Percentiles rank a stretch among this genome's conserved stretches.
Evolutionary conservation across 1,140 invertebrate species (phyloP).

Genomic region (Triops longicaudatus): DNA sequence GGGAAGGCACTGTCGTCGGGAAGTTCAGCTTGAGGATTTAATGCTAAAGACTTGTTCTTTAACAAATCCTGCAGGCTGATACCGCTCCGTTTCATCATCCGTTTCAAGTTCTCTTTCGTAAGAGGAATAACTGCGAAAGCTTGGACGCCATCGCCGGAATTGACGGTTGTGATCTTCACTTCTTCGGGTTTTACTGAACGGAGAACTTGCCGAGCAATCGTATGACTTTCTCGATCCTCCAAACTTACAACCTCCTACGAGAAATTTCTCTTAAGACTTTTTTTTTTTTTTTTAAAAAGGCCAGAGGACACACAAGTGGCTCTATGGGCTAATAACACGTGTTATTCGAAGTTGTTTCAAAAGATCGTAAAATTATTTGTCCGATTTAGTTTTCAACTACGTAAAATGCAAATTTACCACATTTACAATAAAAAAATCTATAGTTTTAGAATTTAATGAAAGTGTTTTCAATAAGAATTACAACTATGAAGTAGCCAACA

Average conservation of each 20-base stretch:
- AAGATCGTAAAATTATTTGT: no score
- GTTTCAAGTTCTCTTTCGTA: slow-evolving; percentile 24
- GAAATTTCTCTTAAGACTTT: no score
- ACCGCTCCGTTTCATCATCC: slow-evolving; percentile 25
- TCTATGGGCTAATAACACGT: no score
- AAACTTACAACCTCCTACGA: background rate
- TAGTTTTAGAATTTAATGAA: no score
- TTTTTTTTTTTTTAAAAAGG: no score
- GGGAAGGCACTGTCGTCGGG: background rate
- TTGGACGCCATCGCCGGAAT: slow-evolving; percentile 26
- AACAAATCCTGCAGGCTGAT: slow-evolving; percentile 25
- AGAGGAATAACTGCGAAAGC: slow-evolving; percentile 27
- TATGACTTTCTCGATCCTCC: slow-evolving; percentile 1
- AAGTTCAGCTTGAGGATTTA: slow-evolving; percentile 16
- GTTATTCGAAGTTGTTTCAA: no score
- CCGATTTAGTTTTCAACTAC: no score
- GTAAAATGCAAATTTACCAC: no score
- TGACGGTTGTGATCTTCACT: slow-evolving; percentile 23
- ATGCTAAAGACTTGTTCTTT: slow-evolving; percentile 21
- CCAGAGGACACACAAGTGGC: no score
- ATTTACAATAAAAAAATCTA: no score
- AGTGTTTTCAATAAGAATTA: no score
- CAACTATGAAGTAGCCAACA: no score
- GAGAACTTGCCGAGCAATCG: slow-evolving; percentile 21
- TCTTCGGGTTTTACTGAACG: slow-evolving; percentile 27